Evolutionary conservation across 2,888 invertebrate species (phyloP).

Genomic region (Melanchra persicariae): DNA sequence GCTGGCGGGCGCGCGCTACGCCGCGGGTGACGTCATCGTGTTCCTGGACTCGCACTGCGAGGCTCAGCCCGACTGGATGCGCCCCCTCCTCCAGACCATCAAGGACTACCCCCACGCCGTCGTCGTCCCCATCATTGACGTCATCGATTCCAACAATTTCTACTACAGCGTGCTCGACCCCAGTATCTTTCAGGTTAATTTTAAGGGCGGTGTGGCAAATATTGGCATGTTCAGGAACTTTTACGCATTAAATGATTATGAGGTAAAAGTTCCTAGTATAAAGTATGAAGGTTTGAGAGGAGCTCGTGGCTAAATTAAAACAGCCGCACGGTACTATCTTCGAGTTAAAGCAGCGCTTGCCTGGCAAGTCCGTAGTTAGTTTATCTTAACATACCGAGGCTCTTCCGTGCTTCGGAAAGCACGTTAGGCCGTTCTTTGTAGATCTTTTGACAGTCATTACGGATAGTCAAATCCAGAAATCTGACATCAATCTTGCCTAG

Average conservation of each 20-base stretch:
- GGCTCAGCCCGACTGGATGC: slow-evolving; percentile 95
- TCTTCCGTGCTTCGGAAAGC: background rate
- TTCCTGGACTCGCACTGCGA: slow-evolving; percentile 98
- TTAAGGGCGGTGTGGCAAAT: slow-evolving; percentile 37
- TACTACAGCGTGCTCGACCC: slow-evolving; percentile 93
- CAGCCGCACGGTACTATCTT: background rate
- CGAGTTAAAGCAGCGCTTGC: background rate
- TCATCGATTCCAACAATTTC: slow-evolving; percentile 95
- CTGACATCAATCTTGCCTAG: no score
- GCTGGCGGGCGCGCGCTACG: slow-evolving; percentile 96
- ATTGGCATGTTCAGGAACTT: slow-evolving; percentile 25
- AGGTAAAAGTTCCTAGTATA: no score
- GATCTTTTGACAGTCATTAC: background rate
- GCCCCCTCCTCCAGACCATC: slow-evolving; percentile 94
- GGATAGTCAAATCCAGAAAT: background rate
- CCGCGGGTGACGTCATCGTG: slow-evolving; percentile 94
- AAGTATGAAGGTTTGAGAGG: no score
- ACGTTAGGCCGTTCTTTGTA: background rate
- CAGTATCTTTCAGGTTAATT: slow-evolving; percentile 84
- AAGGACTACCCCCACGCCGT: slow-evolving; percentile 95
- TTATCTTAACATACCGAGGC: background rate
- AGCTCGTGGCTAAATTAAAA: background rate
- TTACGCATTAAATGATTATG: no score
- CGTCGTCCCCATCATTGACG: slow-evolving; percentile 98
- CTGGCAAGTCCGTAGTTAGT: no score